Conservation (phyloP, 2,113 vertebrate species). For the Antechinus stuartii region DNA sequence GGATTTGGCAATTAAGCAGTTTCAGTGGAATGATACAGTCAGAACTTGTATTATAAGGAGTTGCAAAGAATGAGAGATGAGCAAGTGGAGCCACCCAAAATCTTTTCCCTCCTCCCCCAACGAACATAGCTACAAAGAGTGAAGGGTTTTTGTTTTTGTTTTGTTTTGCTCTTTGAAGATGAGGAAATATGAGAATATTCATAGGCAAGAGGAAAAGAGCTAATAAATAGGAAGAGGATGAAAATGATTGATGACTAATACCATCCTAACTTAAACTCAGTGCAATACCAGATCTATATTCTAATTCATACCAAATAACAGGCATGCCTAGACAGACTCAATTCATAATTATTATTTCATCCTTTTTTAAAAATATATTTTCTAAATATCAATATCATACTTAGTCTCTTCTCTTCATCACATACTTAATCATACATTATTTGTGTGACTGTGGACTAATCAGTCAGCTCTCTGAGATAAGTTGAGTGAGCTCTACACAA, state of each 20-base stretch:
- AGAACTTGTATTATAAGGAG: background rate
- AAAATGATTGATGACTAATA: background rate
- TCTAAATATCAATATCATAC: background rate
- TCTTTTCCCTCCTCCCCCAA: background rate
- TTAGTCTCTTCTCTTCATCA: background rate
- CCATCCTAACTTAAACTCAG: background rate
- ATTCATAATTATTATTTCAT: background rate
- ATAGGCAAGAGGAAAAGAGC: background rate
- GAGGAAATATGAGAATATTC: background rate
- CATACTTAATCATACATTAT: background rate
- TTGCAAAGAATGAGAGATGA: background rate
- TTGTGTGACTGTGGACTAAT: background rate
- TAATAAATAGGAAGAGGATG: background rate
- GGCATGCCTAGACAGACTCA: background rate
- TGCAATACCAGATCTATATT: background rate
- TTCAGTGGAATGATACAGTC: background rate
- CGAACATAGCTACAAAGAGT: background rate
- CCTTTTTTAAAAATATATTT: background rate
- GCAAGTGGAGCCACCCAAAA: background rate
- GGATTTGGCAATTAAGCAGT: background rate
- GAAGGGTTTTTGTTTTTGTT: background rate
- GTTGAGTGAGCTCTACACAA: background rate
- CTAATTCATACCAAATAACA: background rate
- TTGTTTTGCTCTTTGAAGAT: background rate
- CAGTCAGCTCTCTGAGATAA: background rate